Evolutionary conservation across 2,888 invertebrate genomes (phyloP).

Genomic region (Pristionchus maxplancki): DNA sequence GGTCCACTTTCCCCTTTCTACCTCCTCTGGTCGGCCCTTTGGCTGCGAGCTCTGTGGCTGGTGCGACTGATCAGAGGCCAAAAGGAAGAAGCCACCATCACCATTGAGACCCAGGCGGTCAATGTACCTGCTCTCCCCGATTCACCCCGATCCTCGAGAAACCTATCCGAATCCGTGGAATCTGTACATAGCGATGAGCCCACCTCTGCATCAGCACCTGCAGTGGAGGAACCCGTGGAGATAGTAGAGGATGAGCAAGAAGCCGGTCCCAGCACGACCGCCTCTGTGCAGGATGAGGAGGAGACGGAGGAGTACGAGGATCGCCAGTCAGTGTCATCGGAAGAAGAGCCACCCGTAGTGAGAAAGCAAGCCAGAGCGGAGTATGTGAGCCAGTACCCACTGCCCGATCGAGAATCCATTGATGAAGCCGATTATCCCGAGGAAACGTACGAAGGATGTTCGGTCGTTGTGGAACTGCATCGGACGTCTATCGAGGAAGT

Average conservation of each 20-base stretch:
- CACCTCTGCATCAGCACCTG: background rate
- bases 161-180: background rate
- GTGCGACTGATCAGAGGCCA: conserved; percentile 41
- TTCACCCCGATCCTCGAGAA: background rate
- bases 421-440: conserved; percentile 2
- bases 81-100: conserved; percentile 4
- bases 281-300: background rate
- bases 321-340: background rate
- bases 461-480: background rate
- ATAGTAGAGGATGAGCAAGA: conserved; percentile 34
- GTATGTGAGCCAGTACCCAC: conserved; percentile 19
- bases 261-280: conserved; percentile 37
- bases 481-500: conserved; percentile 16
- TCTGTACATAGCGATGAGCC: background rate
- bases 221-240: background rate
- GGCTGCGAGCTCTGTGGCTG: conserved; percentile 32
- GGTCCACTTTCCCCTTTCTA: conserved; percentile 35
- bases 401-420: background rate
- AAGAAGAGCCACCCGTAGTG: background rate
- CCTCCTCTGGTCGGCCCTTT: conserved; percentile 44
- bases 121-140: background rate
- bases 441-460: conserved; percentile 40
- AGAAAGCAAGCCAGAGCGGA: background rate
- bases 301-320: conserved; percentile 28
- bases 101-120: conserved; percentile 37